Evolutionary conservation across 2,113 vertebrate genomes (phyloP), one percentile per base, ranked within the genome.

Genomic region (Melanerpes aurifrons): DNA sequence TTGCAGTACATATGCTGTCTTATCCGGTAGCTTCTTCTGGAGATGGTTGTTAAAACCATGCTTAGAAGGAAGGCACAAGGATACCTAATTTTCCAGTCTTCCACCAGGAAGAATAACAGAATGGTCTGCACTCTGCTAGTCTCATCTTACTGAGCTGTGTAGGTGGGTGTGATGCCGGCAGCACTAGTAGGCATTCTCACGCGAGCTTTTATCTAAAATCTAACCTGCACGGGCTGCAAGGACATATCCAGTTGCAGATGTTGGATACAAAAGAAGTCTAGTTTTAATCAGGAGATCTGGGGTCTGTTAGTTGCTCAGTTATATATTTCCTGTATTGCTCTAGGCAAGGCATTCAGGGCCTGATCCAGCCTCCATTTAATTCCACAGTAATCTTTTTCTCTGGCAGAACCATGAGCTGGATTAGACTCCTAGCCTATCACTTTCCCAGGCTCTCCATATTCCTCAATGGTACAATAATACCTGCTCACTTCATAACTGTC

Each of bases 211-310:
- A 80, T 91, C 75, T 53, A 24, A 53, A 74, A 71, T 83, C 53
- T 58, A 83, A 85, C 75, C 79, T 71, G 37, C 1, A 3, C 43
- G 48, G 82, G 62, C 86, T 64, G 76, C 61, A 68, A 43, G 71
- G 92, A 94, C 79, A 91, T 80, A 88, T 63, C 76, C 80, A 93
- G 47, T 48, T 91, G 64, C 72, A 95, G 86, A 91, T 93, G 92
- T 68, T 86, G 87, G 76, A 94, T 80, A 87, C 72, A 83, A 77
- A 92, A 87, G 31, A 70, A 73, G 22, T 25, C 76, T 89, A 81
- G 93, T 95, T 94, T 93, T 86, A 80, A 67, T 66, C 83, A 40
- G 81, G 61, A 88, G 76, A 95, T 91, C 94, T 97, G 89, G 71
- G 78, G 87, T 95, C 82, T 86, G 94, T 96, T 91, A 94, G n/a